A percentile compares a stretch with the other conserved stretches of the same genome.
phyloP scores from a whole-genome alignment of 2,113 vertebrate species.

The Donacobius atricapilla region DNA sequence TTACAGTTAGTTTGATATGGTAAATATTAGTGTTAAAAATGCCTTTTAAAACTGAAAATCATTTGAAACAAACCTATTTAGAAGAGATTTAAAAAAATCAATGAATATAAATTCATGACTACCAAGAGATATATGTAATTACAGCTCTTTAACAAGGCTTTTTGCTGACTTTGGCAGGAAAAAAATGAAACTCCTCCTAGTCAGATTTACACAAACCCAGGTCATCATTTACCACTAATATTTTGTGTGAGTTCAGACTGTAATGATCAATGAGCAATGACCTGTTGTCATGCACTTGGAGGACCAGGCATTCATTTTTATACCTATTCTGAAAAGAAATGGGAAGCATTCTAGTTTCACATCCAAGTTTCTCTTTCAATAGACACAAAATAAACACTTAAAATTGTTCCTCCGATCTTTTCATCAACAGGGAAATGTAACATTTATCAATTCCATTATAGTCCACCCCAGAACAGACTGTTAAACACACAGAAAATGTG shows the following conservation, averaged over 20 bases:
- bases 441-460: not conserved
- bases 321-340: not conserved
- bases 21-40: constrained; percentile 29
- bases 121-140: not conserved
- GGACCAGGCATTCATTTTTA: not conserved
- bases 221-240: not conserved
- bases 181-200: not conserved
- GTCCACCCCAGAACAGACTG: not conserved
- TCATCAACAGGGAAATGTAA: not conserved
- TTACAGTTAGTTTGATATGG: not conserved
- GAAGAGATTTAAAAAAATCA: not conserved
- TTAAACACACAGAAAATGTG: not conserved
- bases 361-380: not conserved
- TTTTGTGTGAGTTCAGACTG: not conserved
- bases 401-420: not conserved
- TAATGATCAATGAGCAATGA: not conserved
- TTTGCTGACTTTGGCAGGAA: not conserved
- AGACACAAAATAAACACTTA: not conserved
- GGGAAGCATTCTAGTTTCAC: not conserved
- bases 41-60: not conserved
- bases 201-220: not conserved
- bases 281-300: not conserved
- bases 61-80: constrained; percentile 36
- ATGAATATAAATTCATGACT: not conserved
- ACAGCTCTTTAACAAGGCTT: not conserved